Base-by-base conservation (phyloP, 2,797 vertebrate species). In the Melanotaenia boesemani region DNA sequence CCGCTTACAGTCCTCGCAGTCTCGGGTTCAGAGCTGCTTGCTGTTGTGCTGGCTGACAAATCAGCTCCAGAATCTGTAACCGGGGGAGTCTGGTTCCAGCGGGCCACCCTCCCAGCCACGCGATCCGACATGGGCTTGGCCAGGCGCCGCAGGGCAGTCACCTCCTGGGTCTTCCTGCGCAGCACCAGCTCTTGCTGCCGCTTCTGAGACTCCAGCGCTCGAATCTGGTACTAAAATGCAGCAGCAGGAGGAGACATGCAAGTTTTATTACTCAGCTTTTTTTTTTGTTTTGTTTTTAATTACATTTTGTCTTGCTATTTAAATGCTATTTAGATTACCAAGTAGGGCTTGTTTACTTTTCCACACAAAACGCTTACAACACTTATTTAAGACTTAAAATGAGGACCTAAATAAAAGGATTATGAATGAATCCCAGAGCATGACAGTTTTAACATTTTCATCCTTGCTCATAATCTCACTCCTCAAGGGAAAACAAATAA, bases 151-250 rank as follows among this genome's bases (percentile, higher is more conserved):
- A 99, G 94, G 0, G 97, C 97, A 0, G 97, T 96, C 63, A 99
- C 98, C 91, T 99, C 98, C 92, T 99, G 97, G 0, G 97, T 99
- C 86, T 98, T 99, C 83, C 98, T 95, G 83, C 97, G 94, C 70
- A 99, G 89, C 5, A 99, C 97, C 11, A 98, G 90, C 74, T 99
- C 98, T 92, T 99, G 98, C 88, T 99, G 98, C 12, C 96, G 91
- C 90, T 99, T 99, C 93, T 99, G 97, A 52, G 97, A 97, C 86
- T 99, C 98, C 85, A 99, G 91, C 0, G 98, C 93, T 20, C 97
- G 95, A 64, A 99, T 99, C 91, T 99, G 98, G 90, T 97, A 99
- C 98, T 99, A 87, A 34, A 28, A 59, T 66, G 28, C 10, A 60
- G 50, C 26, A 1, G 55, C 1, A 1, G 18, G 15, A 46, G 26